Evolutionary conservation across 2,888 invertebrate genomes (phyloP).

Genomic region (Crioceris asparagi): DNA sequence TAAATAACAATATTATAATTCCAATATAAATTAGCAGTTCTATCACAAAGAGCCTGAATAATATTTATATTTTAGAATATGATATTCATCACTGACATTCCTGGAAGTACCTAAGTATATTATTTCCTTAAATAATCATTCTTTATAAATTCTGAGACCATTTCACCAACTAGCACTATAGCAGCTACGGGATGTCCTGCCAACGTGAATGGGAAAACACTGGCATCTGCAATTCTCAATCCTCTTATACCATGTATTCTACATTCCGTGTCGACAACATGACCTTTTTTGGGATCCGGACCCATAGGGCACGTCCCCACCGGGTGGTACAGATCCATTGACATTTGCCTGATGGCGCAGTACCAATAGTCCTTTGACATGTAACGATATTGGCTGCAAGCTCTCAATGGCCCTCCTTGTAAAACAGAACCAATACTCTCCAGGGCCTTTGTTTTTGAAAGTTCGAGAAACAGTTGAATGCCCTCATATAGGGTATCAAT

Average conservation of each 20-base stretch:
- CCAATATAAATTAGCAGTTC: no score
- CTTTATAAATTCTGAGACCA: constrained; percentile 43
- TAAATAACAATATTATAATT: no score
- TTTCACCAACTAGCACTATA: constrained; percentile 58
- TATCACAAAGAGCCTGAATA: no score
- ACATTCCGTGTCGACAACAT: constrained; percentile 51
- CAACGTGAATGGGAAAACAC: constrained; percentile 50
- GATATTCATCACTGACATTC: no score
- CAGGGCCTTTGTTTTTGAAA: constrained; percentile 43
- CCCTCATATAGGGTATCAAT: constrained; percentile 45
- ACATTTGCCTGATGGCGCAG: constrained; percentile 13
- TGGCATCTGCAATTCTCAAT: constrained; percentile 54
- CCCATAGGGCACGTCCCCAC: constrained; percentile 43
- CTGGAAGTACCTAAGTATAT: no score
- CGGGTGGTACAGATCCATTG: constrained; percentile 6
- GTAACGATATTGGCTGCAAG: constrained; percentile 10
- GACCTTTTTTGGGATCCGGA: constrained; percentile 43
- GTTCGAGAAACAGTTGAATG: constrained; percentile 32
- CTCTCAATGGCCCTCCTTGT: constrained; percentile 9
- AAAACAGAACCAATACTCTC: constrained; percentile 41
- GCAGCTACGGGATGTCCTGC: constrained; percentile 59
- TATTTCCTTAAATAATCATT: no score
- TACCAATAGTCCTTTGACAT: constrained; percentile 16
- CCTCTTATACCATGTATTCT: constrained; percentile 47
- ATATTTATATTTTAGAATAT: no score